Percentiles rank a stretch among this genome's conserved stretches.
Evolutionary conservation across 2,888 invertebrate genomes (phyloP).

Genomic region (Drosophila crucigera): DNA sequence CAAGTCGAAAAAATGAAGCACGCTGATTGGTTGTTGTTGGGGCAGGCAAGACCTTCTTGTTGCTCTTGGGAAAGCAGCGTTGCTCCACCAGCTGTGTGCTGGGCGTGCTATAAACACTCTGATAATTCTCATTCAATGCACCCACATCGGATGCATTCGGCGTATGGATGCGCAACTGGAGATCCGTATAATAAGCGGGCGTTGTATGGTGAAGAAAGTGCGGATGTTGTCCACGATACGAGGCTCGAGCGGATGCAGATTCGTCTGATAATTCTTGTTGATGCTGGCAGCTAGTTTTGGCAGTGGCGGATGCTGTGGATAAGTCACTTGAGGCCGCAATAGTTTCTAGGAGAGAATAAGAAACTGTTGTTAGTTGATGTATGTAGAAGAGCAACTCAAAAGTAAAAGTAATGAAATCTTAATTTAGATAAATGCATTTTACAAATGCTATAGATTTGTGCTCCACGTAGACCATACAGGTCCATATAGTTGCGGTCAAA

Average conservation of each 20-base stretch:
- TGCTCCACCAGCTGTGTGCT: constrained; percentile 82
- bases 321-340: constrained; percentile 82
- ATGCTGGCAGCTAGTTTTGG: constrained; percentile 86
- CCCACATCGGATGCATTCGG: constrained; percentile 78
- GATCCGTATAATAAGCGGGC: constrained; percentile 84
- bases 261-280: constrained; percentile 61
- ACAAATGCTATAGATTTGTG: constrained; percentile 5
- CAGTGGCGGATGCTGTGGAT: constrained; percentile 86
- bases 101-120: constrained; percentile 84
- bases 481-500: not conserved
- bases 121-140: constrained; percentile 84
- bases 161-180: constrained; percentile 82
- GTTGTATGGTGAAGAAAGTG: constrained; percentile 83
- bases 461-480: not conserved
- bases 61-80: constrained; percentile 81
- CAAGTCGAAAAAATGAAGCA: constrained; percentile 74
- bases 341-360: constrained; percentile 73
- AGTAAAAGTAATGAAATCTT: constrained; percentile 40
- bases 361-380: not conserved
- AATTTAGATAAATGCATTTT: constrained; percentile 48
- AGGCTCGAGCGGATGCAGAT: constrained; percentile 34
- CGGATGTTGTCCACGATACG: constrained; percentile 83
- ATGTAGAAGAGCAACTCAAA: constrained; percentile 11
- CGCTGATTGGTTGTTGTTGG: constrained; percentile 19
- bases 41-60: constrained; percentile 8